Base-by-base conservation (phyloP, 1,140 invertebrate genomes). In the Drosophila bocqueti region DNA sequence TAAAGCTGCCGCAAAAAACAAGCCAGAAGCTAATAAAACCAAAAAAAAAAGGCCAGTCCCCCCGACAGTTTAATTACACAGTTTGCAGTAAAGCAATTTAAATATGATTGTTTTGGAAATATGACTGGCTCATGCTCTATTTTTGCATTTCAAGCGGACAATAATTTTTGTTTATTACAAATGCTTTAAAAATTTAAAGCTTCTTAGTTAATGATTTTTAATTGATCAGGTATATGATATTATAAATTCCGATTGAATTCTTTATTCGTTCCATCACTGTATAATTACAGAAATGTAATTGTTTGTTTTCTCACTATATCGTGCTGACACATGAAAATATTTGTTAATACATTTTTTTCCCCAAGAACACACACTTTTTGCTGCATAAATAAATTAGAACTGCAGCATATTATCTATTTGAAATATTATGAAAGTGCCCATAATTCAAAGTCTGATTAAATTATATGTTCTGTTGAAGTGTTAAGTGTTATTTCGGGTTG, bases 21-120 rank as follows among this genome's bases (percentile, higher is more conserved):
- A 43, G 42, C 50, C 29, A 18, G 42, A 34, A 38, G 38, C 36
- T 54, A 46, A 71, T 61, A 73, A 31, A 40, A 43, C 15, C n/a
- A n/a, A 36, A 74, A 40, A 74, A 52, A 55, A 45, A 18, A 36
- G 0, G 15, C 4, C 11, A 5, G 13, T 21, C 50, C 34, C 42
- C 16, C 29, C 24, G 52, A 4, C 50, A 50, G 43, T 40, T 77
- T 57, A 77, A 69, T 77, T 77, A 77, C 47, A 61, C 38, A 61
- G 64, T 57, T 38, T 77, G 49, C 40, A 24, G 34, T 46, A 59
- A 66, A 76, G 46, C 55, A 76, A 67, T 76, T 60, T 13, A 42
- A 46, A 34, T n/a, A 21, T 4, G 11, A 45, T 15, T 57, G n/a
- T n/a, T 6, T 11, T 47, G 49, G 11, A 29, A 57, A 36, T 24